A percentile compares a stretch with the other conserved stretches of the same genome.
Evolutionary conservation across 2,113 vertebrate species (phyloP).

Genomic region (Tympanuchus pallidicinctus): DNA sequence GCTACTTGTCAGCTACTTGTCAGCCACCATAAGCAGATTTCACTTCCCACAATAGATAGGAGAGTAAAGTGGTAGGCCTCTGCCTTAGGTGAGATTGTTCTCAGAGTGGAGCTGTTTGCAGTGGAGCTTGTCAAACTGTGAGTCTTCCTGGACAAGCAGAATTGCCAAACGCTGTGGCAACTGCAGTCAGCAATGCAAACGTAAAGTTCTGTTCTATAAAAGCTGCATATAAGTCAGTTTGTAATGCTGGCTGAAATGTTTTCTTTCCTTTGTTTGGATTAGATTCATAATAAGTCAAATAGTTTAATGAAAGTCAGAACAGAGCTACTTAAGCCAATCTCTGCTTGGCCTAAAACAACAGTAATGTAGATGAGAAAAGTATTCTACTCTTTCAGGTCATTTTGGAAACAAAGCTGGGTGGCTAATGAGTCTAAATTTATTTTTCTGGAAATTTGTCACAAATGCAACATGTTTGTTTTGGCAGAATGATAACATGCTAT

Average conservation of each 20-base stretch:
- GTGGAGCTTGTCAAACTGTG: background rate
- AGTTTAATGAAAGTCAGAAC: constrained; percentile 5
- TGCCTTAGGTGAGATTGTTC: background rate
- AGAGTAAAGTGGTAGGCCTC: background rate
- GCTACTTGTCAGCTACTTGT: background rate
- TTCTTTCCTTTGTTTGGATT: constrained; percentile 63
- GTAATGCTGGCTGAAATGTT: background rate
- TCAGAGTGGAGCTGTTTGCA: background rate
- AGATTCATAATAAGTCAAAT: constrained; percentile 20
- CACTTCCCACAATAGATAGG: background rate
- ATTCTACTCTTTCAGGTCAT: background rate
- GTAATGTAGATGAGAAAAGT: background rate
- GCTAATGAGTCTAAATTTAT: background rate
- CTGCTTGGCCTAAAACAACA: constrained; percentile 17
- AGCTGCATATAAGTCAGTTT: constrained; percentile 10
- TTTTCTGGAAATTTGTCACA: constrained; percentile 15
- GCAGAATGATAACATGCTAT: background rate
- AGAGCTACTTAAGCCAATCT: constrained; percentile 1
- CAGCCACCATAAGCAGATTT: background rate
- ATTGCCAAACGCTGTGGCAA: background rate
- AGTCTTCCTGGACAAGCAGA: background rate
- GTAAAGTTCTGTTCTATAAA: background rate
- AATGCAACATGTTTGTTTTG: background rate
- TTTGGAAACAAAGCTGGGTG: constrained; percentile 15
- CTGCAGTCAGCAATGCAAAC: background rate